Base-by-base conservation (phyloP, 2,113 vertebrate species). In the Coregonus clupeaformis region DNA sequence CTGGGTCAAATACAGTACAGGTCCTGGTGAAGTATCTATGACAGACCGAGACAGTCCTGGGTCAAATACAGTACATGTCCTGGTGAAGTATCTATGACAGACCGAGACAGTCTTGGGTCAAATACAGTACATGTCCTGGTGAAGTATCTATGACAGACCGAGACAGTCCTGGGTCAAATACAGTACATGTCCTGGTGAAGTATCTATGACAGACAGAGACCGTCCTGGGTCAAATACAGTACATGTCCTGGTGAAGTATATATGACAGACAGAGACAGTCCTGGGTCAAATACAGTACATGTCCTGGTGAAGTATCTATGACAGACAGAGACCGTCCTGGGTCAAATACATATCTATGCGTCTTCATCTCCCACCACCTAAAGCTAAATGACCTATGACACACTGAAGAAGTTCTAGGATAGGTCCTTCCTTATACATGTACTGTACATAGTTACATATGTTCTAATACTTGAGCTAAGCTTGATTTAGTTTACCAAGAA, bases 21-120 rank as follows among this genome's bases (percentile, higher is more conserved):
- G 98, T 99, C 84, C 97, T 94, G 7, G 98, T 99, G 63, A 97
- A 99, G 85, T 99, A 99, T 73, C 98, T 99, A 81, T 47, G 6
- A 47, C 36, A 64, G 6, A 64, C 36, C 52, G 7, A 66, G 36
- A 42, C 36, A 42, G 36, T 42, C 9, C 36, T 42, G 36, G 36
- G 9, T 42, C 6, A 25, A 0, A 29, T 24, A 73, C 13, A 47
- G 36, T 36, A 36, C 7, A 36, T 36, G 36, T 36, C 36, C 36
- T 36, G 36, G 36, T 36, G 36, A 36, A 36, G 36, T 36, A 36
- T 36, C 36, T 36, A 36, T 36, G 36, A 36, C 7, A 27, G 27
- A n/a, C 27, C 7, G 36, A 36, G 36, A 36, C 36, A 36, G 36
- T 36, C 7, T 1, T 36, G 7, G 36, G 5, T 32, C 30, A 32